Evolutionary conservation across 1,140 invertebrate genomes (phyloP).

Genomic region (Mya arenaria): DNA sequence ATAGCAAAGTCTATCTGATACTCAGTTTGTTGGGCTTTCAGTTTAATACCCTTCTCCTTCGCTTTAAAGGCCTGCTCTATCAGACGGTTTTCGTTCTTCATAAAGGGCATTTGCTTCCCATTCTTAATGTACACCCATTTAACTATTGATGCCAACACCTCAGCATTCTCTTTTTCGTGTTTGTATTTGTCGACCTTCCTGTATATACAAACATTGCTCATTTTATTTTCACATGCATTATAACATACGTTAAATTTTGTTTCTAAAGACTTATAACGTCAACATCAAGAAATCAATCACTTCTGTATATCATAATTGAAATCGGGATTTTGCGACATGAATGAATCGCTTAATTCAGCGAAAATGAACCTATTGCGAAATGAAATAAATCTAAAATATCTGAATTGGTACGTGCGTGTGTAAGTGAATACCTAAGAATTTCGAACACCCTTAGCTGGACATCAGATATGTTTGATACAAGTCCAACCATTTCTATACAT

Average conservation of each 20-base stretch:
- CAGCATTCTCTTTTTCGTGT: constrained; percentile 2
- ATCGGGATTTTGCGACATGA: background rate
- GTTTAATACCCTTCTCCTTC: constrained; percentile 12
- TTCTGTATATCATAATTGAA: background rate
- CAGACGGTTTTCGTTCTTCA: background rate
- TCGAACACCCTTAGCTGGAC: background rate
- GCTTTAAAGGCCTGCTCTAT: constrained; percentile 28
- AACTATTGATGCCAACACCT: constrained; percentile 21
- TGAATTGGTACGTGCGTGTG: background rate
- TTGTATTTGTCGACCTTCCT: constrained; percentile 1
- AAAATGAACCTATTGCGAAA: background rate
- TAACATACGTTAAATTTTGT: background rate
- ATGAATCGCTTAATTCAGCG: background rate
- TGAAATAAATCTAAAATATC: background rate
- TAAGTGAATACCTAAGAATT: background rate
- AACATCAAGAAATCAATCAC: background rate
- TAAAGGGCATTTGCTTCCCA: background rate
- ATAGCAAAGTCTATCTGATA: constrained; percentile 36
- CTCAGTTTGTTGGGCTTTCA: background rate
- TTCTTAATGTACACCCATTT: constrained; percentile 44
- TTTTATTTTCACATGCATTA: background rate
- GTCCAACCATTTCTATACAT: constrained; percentile 3
- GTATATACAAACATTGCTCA: background rate
- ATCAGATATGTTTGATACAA: background rate
- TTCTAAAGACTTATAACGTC: background rate